Base-by-base conservation (phyloP, 1,140 invertebrate genomes). In the Drosophila leontia region DNA sequence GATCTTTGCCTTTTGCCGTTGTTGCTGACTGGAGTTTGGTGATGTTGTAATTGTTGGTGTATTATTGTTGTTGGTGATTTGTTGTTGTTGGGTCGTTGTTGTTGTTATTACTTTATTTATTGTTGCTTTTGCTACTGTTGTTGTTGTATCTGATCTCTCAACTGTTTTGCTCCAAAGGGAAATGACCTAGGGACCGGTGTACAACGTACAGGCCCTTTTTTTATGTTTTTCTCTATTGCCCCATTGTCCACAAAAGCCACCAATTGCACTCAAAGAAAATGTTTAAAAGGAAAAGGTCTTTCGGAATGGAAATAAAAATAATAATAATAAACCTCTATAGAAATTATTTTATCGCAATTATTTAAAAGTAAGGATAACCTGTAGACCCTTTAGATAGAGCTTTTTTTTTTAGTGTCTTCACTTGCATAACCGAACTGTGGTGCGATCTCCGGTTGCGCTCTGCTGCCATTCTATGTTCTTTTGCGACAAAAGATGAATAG, bases 371-470 rank as follows among this genome's bases (percentile, higher is more conserved):
- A 45, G 17, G 11, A 53, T 13, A 19, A 12, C 9, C 1, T 6
- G 2, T 47, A 47, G 4, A 3, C 2, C 13, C 12, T 26, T 13
- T 15, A 26, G 7, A 29, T 17, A 3, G 2, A 3, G 4, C n/a
- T 11, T 44, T 71, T 71, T 58, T 59, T 34, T 9, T n/a, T 0
- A 51, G 53, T 59, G 53, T n/a, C 7, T 44, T 61, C 9, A 32
- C 17, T 72, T 72, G 70, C 70, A 72, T 72, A 72, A 70, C 62
- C 62, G 12, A 69, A 53, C 17, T 55, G 6, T 15, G 1, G 23
- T 42, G 47, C 68, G 50, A 48, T 41, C 67, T 29, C 69, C 51
- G 55, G 67, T 72, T 74, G 68, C 70, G 70, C 70, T 74, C 67
- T 37, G 68, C 37, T 74, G 68, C 45, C 55, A 44, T 47, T 35